Percentiles rank a stretch among this genome's conserved stretches.
These are phyloP conservation scores for Lates japonicus DNA, from an alignment of 2,797 vertebrate species.

Conservation along the genomic window DNA sequence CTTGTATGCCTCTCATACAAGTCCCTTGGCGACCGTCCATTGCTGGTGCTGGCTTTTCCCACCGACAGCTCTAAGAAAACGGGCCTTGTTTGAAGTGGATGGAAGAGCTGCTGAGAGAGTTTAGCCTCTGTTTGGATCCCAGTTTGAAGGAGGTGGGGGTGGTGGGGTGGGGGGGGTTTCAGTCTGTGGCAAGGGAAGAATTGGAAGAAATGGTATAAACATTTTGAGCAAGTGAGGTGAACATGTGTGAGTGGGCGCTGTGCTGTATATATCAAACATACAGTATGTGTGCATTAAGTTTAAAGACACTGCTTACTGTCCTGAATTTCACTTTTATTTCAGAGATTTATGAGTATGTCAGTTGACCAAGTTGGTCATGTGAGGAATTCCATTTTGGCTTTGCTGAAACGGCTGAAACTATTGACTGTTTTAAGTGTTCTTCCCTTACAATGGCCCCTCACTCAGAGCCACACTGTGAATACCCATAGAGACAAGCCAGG, in stretches of 20 bases:
- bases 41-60: conserved; percentile 76
- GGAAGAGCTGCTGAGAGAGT: conserved; percentile 73
- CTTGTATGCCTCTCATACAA: conserved; percentile 76
- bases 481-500: conserved; percentile 54
- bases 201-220: conserved; percentile 42
- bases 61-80: conserved; percentile 84
- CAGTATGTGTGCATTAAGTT: conserved; percentile 2
- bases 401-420: conserved; percentile 38
- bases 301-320: not conserved
- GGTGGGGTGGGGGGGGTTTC: too few species aligned
- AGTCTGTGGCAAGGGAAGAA: not conserved
- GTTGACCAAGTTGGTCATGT: conserved; percentile 38
- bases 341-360: conserved; percentile 31
- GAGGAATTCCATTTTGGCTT: conserved; percentile 44
- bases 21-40: conserved; percentile 75
- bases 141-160: conserved; percentile 19
- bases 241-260: not conserved
- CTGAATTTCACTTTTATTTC: conserved; percentile 29
- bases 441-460: conserved; percentile 36
- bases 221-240: conserved; percentile 43
- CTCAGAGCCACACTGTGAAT: conserved; percentile 52
- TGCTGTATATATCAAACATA: not conserved
- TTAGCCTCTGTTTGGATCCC: conserved; percentile 67
- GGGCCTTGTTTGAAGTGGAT: conserved; percentile 84
- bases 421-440: conserved; percentile 48